These are phyloP conservation scores for Sitophilus oryzae DNA, from an alignment of 1,140 invertebrate species.

Conservation along the genomic window DNA sequence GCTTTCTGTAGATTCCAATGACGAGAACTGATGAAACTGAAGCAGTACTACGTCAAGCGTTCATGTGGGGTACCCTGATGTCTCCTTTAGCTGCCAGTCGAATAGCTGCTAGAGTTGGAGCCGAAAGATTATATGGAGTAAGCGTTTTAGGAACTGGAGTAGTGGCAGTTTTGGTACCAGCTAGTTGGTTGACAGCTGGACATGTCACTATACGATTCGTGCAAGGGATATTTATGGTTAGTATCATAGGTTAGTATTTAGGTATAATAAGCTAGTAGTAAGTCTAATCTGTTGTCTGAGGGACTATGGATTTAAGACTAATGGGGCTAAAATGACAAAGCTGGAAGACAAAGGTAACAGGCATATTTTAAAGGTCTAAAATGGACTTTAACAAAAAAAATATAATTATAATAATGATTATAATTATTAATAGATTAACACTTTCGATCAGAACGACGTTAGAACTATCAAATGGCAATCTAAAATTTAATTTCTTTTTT, in stretches of 20 bases:
- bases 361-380: too few species aligned
- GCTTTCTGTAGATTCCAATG: slow-evolving; percentile 42
- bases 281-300: background rate
- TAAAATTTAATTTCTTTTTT: too few species aligned
- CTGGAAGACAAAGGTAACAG: too few species aligned
- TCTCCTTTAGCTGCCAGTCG: slow-evolving; percentile 52
- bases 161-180: slow-evolving; percentile 50
- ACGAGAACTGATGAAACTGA: slow-evolving; percentile 51
- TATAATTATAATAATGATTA: too few species aligned
- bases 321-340: too few species aligned
- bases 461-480: too few species aligned
- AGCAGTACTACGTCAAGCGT: slow-evolving; percentile 51
- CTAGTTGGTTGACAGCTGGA: slow-evolving; percentile 53
- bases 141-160: slow-evolving; percentile 52
- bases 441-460: too few species aligned
- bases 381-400: too few species aligned
- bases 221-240: slow-evolving; percentile 54
- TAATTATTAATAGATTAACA: too few species aligned
- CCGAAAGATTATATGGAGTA: slow-evolving; percentile 51
- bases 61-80: slow-evolving; percentile 53
- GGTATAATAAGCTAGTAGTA: background rate
- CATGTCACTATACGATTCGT: slow-evolving; percentile 52
- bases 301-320: too few species aligned
- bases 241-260: background rate
- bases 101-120: slow-evolving; percentile 52